phyloP scores from a whole-genome alignment of 1,140 invertebrate genomes.

The Leptonema lineaticorne region DNA sequence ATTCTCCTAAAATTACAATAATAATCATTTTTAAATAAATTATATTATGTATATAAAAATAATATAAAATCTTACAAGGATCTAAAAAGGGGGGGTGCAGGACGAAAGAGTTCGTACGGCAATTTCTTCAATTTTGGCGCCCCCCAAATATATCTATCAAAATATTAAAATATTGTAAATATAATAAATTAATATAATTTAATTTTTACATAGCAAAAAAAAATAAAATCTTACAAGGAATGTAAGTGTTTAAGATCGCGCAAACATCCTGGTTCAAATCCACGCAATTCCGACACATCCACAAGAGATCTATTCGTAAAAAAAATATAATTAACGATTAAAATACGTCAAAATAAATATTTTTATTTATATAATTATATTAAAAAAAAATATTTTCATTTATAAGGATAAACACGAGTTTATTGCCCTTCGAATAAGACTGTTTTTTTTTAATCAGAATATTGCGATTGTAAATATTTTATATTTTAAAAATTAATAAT shows the following conservation, averaged over 20 bases:
- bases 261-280: constrained; percentile 26
- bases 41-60: constrained; percentile 1
- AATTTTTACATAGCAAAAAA: not conserved
- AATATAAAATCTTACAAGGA: constrained; percentile 27
- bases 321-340: not conserved
- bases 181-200: constrained; percentile 1
- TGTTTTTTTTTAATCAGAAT: too few species aligned
- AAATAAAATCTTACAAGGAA: constrained; percentile 29
- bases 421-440: too few species aligned
- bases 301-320: constrained; percentile 22
- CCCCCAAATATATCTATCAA: constrained; percentile 35
- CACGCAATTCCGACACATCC: constrained; percentile 22
- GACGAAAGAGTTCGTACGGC: constrained; percentile 23
- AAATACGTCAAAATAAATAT: not conserved
- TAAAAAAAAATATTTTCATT: too few species aligned
- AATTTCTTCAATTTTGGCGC: constrained; percentile 28
- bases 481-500: too few species aligned
- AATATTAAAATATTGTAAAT: not conserved
- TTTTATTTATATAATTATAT: too few species aligned
- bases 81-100: constrained; percentile 20
- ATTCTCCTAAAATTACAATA: constrained; percentile 29
- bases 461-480: too few species aligned
- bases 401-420: too few species aligned
- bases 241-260: constrained; percentile 18
- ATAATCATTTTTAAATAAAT: too few species aligned